These are phyloP conservation scores for Pandemis cinnamomeana DNA, from an alignment of 2,888 invertebrate species.

Conservation along the genomic window DNA sequence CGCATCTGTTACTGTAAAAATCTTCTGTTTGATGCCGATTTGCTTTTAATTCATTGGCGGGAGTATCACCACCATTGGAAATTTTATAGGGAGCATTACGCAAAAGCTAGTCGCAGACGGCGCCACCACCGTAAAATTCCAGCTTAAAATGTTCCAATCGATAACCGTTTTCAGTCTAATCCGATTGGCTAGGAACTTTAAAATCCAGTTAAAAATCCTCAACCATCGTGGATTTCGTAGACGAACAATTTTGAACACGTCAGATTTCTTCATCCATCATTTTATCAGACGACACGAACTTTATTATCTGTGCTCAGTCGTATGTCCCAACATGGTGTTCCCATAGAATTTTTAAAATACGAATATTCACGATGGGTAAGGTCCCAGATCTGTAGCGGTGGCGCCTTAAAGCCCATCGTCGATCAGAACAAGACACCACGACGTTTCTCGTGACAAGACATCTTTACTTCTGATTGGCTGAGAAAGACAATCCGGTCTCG, in stretches of 20 bases:
- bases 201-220: neutral
- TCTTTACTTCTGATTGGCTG: too few species aligned
- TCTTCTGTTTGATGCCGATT: slow-evolving; percentile 82
- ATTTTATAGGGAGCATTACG: slow-evolving; percentile 33
- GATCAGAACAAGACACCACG: neutral
- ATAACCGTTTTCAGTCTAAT: neutral
- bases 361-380: neutral
- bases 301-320: neutral
- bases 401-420: neutral
- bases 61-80: slow-evolving; percentile 70
- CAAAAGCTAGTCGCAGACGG: slow-evolving; percentile 9
- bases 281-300: neutral
- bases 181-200: neutral
- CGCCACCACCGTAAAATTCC: slow-evolving; percentile 30
- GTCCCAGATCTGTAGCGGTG: neutral
- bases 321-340: neutral
- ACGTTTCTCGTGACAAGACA: neutral
- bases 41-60: slow-evolving; percentile 59
- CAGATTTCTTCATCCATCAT: neutral
- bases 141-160: neutral
- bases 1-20: slow-evolving; percentile 72
- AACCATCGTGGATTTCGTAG: neutral
- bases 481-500: neutral
- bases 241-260: neutral
- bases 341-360: neutral